These are phyloP conservation scores for Kradibia gibbosae DNA, from an alignment of 1,140 invertebrate species.

Conservation along the genomic window DNA sequence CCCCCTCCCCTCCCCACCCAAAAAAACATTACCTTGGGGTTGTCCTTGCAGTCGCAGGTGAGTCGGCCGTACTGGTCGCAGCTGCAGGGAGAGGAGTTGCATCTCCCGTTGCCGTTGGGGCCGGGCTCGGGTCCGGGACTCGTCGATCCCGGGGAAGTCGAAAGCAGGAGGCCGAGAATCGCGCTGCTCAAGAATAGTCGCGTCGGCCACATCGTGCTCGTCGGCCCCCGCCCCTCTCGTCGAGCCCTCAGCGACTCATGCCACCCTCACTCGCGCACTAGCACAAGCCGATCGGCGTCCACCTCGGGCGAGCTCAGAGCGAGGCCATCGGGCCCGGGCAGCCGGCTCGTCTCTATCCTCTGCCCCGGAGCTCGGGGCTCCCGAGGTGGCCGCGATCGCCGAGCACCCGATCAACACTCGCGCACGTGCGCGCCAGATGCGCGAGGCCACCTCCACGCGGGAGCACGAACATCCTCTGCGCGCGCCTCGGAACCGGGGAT, in stretches of 20 bases:
- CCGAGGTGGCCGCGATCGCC: background rate
- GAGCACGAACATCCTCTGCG: slow-evolving; percentile 19
- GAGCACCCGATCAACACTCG: slow-evolving; percentile 46
- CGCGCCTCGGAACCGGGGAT: slow-evolving; percentile 22
- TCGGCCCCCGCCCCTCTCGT: slow-evolving; percentile 49
- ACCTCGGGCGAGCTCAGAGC: background rate
- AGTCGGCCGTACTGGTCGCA: slow-evolving; percentile 75
- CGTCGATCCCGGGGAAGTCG: slow-evolving; percentile 46
- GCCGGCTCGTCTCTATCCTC: background rate
- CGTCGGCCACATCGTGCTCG: slow-evolving; percentile 62
- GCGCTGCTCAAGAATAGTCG: slow-evolving; percentile 64
- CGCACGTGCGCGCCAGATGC: slow-evolving; percentile 10
- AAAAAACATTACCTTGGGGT: slow-evolving; percentile 69
- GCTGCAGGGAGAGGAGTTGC: slow-evolving; percentile 72
- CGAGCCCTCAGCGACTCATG: slow-evolving; percentile 19
- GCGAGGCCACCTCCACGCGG: background rate
- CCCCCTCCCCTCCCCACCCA: too few species aligned
- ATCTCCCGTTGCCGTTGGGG: slow-evolving; percentile 70
- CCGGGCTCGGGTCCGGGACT: background rate
- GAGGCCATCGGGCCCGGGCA: background rate
- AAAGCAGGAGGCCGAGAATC: slow-evolving; percentile 67
- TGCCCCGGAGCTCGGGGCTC: slow-evolving; percentile 26
- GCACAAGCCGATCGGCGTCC: background rate
- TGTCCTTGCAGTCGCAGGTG: slow-evolving; percentile 74
- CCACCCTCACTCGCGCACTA: background rate